Evolutionary conservation across 1,140 invertebrate genomes (phyloP).

Genomic region (Eubasilissa regina): DNA sequence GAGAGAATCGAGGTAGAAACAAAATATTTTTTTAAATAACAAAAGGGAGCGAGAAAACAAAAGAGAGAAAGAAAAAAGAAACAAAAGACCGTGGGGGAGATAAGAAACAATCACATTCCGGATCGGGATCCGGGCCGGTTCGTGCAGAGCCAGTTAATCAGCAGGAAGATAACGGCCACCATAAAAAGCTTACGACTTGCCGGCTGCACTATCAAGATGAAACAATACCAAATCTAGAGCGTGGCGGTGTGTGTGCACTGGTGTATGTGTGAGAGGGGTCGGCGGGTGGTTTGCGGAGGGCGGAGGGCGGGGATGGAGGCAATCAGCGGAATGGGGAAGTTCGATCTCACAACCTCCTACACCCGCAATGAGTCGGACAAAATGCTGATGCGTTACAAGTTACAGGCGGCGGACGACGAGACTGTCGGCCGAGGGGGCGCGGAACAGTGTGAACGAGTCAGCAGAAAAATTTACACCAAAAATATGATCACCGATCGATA

Average conservation of each 20-base stretch:
- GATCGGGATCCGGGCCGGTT: constrained; percentile 20
- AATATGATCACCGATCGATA: too few species aligned
- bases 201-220: constrained; percentile 23
- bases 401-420: too few species aligned
- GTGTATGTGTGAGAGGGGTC: too few species aligned
- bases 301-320: not conserved
- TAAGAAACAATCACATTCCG: constrained; percentile 24
- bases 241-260: not conserved
- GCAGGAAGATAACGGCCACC: constrained; percentile 21
- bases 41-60: constrained; percentile 3
- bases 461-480: too few species aligned
- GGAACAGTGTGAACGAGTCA: too few species aligned
- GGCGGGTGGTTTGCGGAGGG: too few species aligned
- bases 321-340: not conserved
- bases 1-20: not conserved
- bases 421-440: too few species aligned
- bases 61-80: not conserved
- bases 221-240: constrained; percentile 14
- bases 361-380: too few species aligned
- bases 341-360: not conserved
- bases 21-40: constrained; percentile 10
- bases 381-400: too few species aligned
- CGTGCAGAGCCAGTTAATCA: constrained; percentile 22
- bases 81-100: constrained; percentile 9
- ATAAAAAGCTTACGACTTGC: not conserved